Base-by-base conservation (phyloP, 2,797 vertebrate species). In the Natrix natrix region DNA sequence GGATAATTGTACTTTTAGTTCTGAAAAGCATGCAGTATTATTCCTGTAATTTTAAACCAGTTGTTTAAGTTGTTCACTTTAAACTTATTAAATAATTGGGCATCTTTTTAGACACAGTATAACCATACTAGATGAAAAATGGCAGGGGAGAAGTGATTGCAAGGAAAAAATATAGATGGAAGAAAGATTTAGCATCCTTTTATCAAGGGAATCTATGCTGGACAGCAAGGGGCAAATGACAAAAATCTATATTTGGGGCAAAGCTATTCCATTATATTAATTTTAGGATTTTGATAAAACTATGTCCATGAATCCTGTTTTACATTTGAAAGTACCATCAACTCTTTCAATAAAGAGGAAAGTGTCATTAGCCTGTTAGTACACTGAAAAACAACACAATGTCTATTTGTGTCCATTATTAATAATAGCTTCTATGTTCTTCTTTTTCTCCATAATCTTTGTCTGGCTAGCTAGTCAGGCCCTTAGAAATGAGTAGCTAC, bases 381-480 rank as follows among this genome's bases (percentile, higher is more conserved):
- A 90, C 28, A 28, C 5, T n/a, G 37, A 86, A n/a, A 57, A 37
- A n/a, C 32, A 48, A 16, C 55, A 28, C 16, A 11, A 32, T 52
- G 0, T 66, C 52, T 43, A n/a, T 54, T 11, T 16, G 63, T 17
- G 7, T 14, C 8, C 6, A 43, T 4, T 4, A 69, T 48, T 32
- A 87, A 26, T 14, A 86, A 48, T 12, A 59, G 13, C 12, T 57
- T 60, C 37, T 26, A 26, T 69, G 8, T 1, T 26, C 43, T 26
- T 37, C 95, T 61, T 63, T 12, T 13, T 88, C 94, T 56, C 7
- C 91, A 90, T 88, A 94, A 95, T 92, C 88, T 96, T 95, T 92
- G 92, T 95, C 60, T 16, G 16, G 12, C n/a, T 17, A 54, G 94
- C 56, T 90, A 54, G 56, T 55, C 90, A 93, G 91, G 95, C 89